Evolutionary conservation across 2,888 invertebrate genomes (phyloP), one percentile per base, ranked within the genome.

Genomic region (Watsonalla cultraria): DNA sequence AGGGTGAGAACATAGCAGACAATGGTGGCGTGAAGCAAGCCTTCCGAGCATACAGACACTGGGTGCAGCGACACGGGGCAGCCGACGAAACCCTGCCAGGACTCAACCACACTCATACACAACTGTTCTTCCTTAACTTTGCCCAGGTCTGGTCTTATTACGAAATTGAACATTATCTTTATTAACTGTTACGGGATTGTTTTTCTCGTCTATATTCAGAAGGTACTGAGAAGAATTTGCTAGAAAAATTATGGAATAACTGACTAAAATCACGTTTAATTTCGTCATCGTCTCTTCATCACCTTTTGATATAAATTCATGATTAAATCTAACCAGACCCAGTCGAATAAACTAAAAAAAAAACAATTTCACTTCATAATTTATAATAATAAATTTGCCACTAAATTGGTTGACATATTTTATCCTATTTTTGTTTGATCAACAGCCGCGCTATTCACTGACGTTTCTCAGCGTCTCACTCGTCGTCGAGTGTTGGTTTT

Each of bases 21-120:
- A 98, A 98, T 76, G 98, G 98, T 0, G 98, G 98, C 0, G 93
- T 99, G 52, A 97, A 98, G 73, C 97, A 98, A 82, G 96, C 98
- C 0, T 98, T 96, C 66, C 91, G 95, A 76, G 97, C 97, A 0
- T 98, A 97, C 80, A 91, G 94, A 62, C 93, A 93, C 62, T 97
- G 96, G 95, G 85, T 96, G 9, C 78, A 82, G 46, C 80, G 87
- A 11, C 92, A 96, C 71, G 93, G 94, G 0, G 82, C 92, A 0
- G 85, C 82, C 0, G 89, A 83, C 0, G 95, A 96, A 74, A 91
- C 93, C 52, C 74, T 97, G 64, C 94, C 95, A 0, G 94, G 95
- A 56, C 78, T 96, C 65, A 93, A 95, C 81, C 91, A 95, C 81
- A 93, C 95, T 0, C 94, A 95, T 52, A 94, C 94, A 34, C 97